Base-by-base conservation (phyloP, 53 echinoderm and acorn worm species). In the Mesocentrotus franciscanus region DNA sequence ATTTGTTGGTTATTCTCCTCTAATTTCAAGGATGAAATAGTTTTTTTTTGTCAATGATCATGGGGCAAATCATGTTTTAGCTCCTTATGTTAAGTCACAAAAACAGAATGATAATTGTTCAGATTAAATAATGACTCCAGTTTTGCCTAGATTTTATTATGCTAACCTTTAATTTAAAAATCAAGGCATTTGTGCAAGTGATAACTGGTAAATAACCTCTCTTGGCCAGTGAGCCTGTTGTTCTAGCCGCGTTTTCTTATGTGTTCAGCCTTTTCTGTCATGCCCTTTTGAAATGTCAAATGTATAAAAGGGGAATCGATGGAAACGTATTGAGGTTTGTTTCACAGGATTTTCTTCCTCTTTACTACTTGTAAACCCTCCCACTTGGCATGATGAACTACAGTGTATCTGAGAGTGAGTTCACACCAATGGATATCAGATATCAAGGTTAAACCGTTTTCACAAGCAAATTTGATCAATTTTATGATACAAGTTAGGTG, bases 271-370 rank as follows among this genome's bases (percentile, higher is more conserved):
- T 42, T 36, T 87, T 87, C 87, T 58, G n/a, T 57, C n/a, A 58
- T 87, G 58, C 87, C 87, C 87, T 58, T 87, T 87, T 56, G 59
- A 87, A 87, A 87, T 87, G 87, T 87, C 87, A 87, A 87, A 87
- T 58, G 87, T 58, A 87, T 57, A 87, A 36, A 49, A 92, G 57
- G 66, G 57, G 70, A 92, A 92, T 92, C 75, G 92, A 24, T 75
- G 92, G 92, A 92, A 92, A 92, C 9, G 49, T 42, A 57, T 92
- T 74, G 75, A 74, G 92, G 75, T 74, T 92, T 66, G 70, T 92
- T 74, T 74, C 92, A 74, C 72, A 74, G 75, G 39, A 76, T 56
- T 24, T 15, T 71, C 56, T 56, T 92, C 76, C 75, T 42, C 56
- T 59, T 59, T 34, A 91, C 91, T 29, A 61, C 91, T 34, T 68